A percentile compares a stretch with the other conserved stretches of the same genome.
phyloP scores from a whole-genome alignment of 2,113 vertebrate species.

The Eubucco bourcierii region DNA sequence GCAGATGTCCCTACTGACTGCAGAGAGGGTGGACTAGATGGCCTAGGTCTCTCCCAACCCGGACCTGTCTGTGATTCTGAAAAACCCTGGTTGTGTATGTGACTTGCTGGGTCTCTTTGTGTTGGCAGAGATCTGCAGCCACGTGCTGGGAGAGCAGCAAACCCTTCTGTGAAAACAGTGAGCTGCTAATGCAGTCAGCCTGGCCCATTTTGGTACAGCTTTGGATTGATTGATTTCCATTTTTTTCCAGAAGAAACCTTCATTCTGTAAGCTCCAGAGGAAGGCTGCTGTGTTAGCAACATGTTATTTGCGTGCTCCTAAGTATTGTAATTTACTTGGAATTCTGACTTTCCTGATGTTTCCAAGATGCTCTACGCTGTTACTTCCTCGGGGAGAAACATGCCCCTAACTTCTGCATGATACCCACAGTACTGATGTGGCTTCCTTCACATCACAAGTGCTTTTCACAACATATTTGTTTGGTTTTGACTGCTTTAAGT shows the following conservation, averaged over 20 bases:
- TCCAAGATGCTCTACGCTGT: not conserved
- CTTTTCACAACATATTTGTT: not conserved
- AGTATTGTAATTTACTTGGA: not conserved
- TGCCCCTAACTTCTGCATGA: not conserved
- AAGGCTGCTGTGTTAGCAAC: not conserved
- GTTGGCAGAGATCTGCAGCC: not conserved
- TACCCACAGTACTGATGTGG: fast-evolving
- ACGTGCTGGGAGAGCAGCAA: not conserved
- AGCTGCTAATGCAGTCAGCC: not conserved
- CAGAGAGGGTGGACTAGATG: too few species aligned
- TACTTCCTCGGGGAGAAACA: not conserved
- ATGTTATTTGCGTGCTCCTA: not conserved
- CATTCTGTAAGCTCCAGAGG: not conserved
- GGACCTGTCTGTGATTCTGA: too few species aligned
- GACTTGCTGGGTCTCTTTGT: not conserved
- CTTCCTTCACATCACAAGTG: not conserved
- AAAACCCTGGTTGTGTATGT: too few species aligned
- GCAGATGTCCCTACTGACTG: too few species aligned
- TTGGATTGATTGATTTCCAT: not conserved
- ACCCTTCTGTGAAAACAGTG: not conserved
- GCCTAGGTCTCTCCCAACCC: too few species aligned
- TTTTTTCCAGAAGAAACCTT: not conserved
- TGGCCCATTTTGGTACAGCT: not conserved
- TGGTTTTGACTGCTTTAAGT: not conserved
- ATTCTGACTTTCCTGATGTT: not conserved